Percentiles rank a stretch among this genome's conserved stretches.
phyloP scores from a whole-genome alignment of 2,113 vertebrate genomes.

The Sardina pilchardus region DNA sequence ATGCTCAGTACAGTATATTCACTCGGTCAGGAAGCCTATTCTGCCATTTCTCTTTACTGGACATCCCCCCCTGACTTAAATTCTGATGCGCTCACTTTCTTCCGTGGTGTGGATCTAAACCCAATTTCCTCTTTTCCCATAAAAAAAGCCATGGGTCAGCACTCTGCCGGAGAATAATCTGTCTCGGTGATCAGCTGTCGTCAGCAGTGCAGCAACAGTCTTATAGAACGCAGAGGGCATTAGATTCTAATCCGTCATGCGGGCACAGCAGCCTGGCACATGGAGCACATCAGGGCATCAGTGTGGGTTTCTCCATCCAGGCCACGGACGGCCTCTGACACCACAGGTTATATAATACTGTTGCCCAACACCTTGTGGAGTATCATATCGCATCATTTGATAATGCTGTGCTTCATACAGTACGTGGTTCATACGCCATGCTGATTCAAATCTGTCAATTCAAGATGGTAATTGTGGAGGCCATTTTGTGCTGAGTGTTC shows the following conservation, averaged over 20 bases:
- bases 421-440: background rate
- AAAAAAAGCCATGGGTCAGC: slow-evolving; percentile 60
- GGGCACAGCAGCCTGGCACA: background rate
- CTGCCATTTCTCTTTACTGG: background rate
- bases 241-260: slow-evolving; percentile 28
- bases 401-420: background rate
- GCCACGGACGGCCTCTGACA: background rate
- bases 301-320: background rate
- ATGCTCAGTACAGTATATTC: background rate
- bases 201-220: slow-evolving; percentile 26
- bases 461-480: background rate
- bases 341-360: background rate
- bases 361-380: background rate
- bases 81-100: background rate
- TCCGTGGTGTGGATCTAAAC: background rate
- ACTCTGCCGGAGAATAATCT: slow-evolving; percentile 56
- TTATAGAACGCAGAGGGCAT: slow-evolving; percentile 10
- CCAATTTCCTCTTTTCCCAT: slow-evolving; percentile 38
- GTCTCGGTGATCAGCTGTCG: slow-evolving; percentile 58
- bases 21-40: background rate
- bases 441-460: background rate
- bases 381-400: background rate
- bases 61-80: background rate
- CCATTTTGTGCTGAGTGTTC: background rate
- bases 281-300: background rate